Conservation (phyloP, 2,888 invertebrate genomes). For the Papilio elwesi region DNA sequence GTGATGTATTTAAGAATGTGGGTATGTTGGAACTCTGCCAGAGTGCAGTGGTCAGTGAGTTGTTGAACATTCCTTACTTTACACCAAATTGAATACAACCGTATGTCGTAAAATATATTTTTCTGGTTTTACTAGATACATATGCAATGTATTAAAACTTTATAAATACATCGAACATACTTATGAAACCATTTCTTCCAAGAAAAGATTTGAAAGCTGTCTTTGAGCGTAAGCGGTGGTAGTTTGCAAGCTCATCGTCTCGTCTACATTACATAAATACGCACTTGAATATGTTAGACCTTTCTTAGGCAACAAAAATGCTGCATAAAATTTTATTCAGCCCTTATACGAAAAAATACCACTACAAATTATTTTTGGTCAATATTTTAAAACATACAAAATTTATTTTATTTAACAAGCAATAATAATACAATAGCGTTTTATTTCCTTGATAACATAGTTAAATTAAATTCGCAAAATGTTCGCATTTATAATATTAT, state of each 20-base stretch:
- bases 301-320: not conserved
- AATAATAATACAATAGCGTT: too few relatives aligned
- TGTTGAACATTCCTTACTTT: conserved; percentile 24
- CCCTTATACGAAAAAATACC: too few relatives aligned
- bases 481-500: too few relatives aligned
- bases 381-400: too few relatives aligned
- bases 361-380: too few relatives aligned
- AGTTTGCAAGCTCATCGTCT: conserved; percentile 15
- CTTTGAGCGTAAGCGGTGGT: not conserved
- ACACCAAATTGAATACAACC: conserved; percentile 13
- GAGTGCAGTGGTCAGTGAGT: conserved; percentile 19
- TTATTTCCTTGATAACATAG: too few relatives aligned
- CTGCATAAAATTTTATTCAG: conserved; percentile 1
- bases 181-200: not conserved
- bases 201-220: not conserved
- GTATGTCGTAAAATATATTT: not conserved
- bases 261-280: conserved; percentile 11
- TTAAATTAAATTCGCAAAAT: too few relatives aligned
- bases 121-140: not conserved
- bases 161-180: not conserved
- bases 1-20: conserved; percentile 15
- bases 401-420: too few relatives aligned
- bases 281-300: conserved; percentile 19
- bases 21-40: conserved; percentile 28
- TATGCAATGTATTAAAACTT: not conserved